Percentiles rank a stretch among this genome's conserved stretches.
phyloP scores from a whole-genome alignment of 2,113 vertebrate species.

The Seriola dumerili region DNA sequence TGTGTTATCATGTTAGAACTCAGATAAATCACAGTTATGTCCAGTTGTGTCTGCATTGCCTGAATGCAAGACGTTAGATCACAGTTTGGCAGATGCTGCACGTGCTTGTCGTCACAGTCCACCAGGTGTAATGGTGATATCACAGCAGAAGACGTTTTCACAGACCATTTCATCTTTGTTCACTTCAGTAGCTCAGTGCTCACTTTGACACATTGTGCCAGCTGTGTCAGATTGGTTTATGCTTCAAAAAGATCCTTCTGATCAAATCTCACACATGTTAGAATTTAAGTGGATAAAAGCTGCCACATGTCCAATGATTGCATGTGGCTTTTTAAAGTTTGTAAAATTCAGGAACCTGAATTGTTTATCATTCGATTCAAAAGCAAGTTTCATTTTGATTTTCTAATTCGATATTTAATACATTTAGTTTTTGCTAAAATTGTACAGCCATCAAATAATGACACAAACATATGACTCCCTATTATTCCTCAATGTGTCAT shows the following conservation, averaged over 20 bases:
- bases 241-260: conserved; percentile 33
- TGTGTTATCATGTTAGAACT: conserved; percentile 18
- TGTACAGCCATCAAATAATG: not conserved
- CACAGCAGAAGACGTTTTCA: conserved; percentile 55
- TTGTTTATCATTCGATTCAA: not conserved
- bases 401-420: not conserved
- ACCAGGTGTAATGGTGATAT: conserved; percentile 64
- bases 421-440: not conserved
- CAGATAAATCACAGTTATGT: conserved; percentile 49
- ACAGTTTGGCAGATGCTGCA: conserved; percentile 24
- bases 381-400: not conserved
- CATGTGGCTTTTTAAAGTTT: not conserved
- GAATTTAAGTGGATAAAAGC: conserved; percentile 31
- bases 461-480: not conserved
- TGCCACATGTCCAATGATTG: not conserved
- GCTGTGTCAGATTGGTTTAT: conserved; percentile 48
- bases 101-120: conserved; percentile 32
- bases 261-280: conserved; percentile 33
- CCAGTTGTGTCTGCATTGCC: conserved; percentile 31
- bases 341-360: not conserved
- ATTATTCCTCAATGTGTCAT: too few species aligned
- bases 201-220: conserved; percentile 39
- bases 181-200: conserved; percentile 33
- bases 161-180: conserved; percentile 52
- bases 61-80: conserved; percentile 28